Evolutionary conservation across 2,888 invertebrate species (phyloP).

Genomic region (Ophioninae sp.): DNA sequence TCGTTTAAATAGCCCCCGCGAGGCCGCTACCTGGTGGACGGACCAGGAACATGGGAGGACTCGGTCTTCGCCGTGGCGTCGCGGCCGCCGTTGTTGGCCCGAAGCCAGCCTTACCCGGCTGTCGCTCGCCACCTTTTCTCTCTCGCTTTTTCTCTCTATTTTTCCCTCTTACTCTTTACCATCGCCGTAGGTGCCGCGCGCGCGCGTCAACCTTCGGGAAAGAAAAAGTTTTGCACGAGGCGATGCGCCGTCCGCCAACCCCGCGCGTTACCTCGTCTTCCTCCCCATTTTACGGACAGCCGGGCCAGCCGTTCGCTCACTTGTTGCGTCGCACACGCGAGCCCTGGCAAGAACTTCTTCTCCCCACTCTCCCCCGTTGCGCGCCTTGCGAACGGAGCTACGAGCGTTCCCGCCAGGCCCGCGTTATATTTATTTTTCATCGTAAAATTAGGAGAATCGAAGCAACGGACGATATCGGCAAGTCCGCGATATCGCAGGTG

Average conservation of each 20-base stretch:
- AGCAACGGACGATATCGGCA: not conserved
- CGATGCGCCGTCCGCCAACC: constrained; percentile 3
- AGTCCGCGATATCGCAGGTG: not conserved
- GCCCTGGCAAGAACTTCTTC: not conserved
- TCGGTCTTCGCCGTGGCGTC: constrained; percentile 33
- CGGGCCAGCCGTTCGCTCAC: constrained; percentile 1
- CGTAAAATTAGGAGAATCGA: constrained; percentile 1
- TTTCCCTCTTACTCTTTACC: constrained; percentile 1
- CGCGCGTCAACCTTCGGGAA: constrained; percentile 48
- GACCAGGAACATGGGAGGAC: constrained; percentile 72
- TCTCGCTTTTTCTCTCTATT: constrained; percentile 44
- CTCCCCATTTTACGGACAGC: not conserved
- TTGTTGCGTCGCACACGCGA: not conserved
- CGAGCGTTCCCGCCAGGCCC: not conserved
- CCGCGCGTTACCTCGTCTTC: constrained; percentile 15
- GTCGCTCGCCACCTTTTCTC: constrained; percentile 51
- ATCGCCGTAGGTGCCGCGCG: constrained; percentile 3
- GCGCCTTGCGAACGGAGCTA: not conserved
- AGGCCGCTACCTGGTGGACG: constrained; percentile 83
- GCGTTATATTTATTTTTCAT: not conserved
- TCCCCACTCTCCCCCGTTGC: not conserved
- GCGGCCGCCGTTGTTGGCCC: constrained; percentile 54
- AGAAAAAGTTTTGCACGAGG: constrained; percentile 25
- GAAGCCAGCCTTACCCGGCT: constrained; percentile 61
- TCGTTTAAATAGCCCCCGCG: constrained; percentile 84